Conservation (phyloP, 1,140 invertebrate species). For the Polyergus mexicanus region DNA sequence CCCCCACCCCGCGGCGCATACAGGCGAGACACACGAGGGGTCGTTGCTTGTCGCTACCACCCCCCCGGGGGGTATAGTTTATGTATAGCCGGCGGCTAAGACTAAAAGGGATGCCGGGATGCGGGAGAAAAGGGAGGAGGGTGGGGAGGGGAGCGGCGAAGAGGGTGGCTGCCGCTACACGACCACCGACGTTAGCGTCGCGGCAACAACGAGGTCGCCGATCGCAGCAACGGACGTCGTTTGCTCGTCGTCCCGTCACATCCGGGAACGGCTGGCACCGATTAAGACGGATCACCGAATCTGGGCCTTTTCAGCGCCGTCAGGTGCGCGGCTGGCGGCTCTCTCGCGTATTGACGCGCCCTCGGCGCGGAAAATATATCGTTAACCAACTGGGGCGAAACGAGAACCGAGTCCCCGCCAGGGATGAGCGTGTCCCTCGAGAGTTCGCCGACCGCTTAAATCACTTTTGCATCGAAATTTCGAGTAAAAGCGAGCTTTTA, state of each 20-base stretch:
- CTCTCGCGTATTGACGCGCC: background rate
- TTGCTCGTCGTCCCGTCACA: slow-evolving; percentile 57
- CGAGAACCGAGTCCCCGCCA: slow-evolving; percentile 14
- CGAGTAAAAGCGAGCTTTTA: background rate
- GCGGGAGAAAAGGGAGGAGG: background rate
- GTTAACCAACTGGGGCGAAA: slow-evolving; percentile 59
- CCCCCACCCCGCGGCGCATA: slow-evolving; percentile 62
- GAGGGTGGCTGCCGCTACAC: background rate
- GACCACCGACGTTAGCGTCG: slow-evolving; percentile 50
- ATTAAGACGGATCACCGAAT: slow-evolving; percentile 61
- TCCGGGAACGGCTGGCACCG: slow-evolving; percentile 59
- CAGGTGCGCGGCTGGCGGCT: slow-evolving; percentile 13
- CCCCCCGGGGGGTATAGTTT: slow-evolving; percentile 64
- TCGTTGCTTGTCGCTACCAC: slow-evolving; percentile 64
- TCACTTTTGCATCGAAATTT: slow-evolving; percentile 13
- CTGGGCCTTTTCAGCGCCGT: slow-evolving; percentile 58
- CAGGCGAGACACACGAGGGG: slow-evolving; percentile 68
- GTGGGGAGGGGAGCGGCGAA: background rate
- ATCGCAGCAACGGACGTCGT: slow-evolving; percentile 32
- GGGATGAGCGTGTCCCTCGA: slow-evolving; percentile 11
- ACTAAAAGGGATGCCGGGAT: slow-evolving; percentile 71
- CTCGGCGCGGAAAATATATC: slow-evolving; percentile 57
- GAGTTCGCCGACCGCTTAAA: background rate
- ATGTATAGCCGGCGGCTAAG: slow-evolving; percentile 74
- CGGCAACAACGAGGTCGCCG: slow-evolving; percentile 37